Percentiles rank a stretch among this genome's conserved stretches.
These are phyloP conservation scores for Tubulanus polymorphus DNA, from an alignment of 2,888 invertebrate species.

Conservation along the genomic window DNA sequence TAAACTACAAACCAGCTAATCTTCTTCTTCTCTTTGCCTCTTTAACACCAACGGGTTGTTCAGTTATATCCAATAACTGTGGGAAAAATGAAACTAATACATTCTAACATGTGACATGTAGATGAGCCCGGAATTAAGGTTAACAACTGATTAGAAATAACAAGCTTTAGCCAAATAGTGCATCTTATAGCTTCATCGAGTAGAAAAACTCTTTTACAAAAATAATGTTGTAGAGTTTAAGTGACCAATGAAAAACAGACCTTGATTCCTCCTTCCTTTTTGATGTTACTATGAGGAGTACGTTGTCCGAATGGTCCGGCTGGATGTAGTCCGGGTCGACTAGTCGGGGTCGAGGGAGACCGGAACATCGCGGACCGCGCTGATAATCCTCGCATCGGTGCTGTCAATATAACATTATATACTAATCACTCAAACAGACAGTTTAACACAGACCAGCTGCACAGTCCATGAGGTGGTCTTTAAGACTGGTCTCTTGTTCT, in stretches of 20 bases:
- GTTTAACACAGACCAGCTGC: no score
- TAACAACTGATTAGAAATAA: neutral
- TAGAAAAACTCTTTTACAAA: no score
- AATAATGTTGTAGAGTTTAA: no score
- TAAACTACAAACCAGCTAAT: conserved; percentile 63
- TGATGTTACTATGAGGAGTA: conserved; percentile 37
- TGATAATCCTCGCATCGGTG: no score
- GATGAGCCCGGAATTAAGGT: neutral
- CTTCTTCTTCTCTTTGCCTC: conserved; percentile 72
- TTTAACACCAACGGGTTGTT: conserved; percentile 79
- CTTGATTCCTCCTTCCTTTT: conserved; percentile 89
- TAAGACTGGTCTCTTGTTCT: no score
- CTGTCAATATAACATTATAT: no score
- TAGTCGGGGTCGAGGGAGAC: conserved; percentile 21
- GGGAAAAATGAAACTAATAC: conserved; percentile 15
- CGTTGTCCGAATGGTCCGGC: neutral
- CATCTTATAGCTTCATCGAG: no score
- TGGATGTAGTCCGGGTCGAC: conserved; percentile 19
- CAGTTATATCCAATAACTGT: conserved; percentile 79
- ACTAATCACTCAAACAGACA: no score
- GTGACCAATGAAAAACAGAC: conserved; percentile 30
- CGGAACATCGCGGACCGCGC: no score
- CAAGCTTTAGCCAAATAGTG: neutral
- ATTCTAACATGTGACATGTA: neutral
- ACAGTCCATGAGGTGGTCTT: no score